Base-by-base conservation (phyloP, 2,888 invertebrate species). In the Zygothrica quintamaculata region DNA sequence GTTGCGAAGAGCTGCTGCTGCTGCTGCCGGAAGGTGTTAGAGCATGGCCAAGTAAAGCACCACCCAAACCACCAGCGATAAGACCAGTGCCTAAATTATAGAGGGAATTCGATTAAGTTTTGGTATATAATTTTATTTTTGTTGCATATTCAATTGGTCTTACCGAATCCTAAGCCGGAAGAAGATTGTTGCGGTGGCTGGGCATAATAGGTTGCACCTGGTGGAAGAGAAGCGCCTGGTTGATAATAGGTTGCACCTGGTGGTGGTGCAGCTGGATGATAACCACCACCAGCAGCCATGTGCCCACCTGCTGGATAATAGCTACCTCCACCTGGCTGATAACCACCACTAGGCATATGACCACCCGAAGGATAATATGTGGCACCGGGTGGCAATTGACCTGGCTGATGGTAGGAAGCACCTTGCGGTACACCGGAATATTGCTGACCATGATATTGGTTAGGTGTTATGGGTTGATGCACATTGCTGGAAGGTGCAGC, bases 61-160 rank as follows among this genome's bases (percentile, higher is more conserved):
- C 90, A 15, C 90, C 91, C 44, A 90, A 15, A n/a, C 89, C 89
- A 36, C 90, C 90, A 46, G 88, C 90, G 29, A 88, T 58, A 29
- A 90, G 70, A 37, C 91, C 91, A 53, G 90, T 88, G 46, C 91
- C 90, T 90, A 11, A n/a, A n/a, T n/a, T n/a, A n/a, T n/a, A n/a
- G n/a, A n/a, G n/a, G n/a, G n/a, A n/a, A n/a, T 8, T 31, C 5
- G n/a, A 25, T 39, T 22, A 37, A 13, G 33, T n/a, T n/a, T n/a
- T n/a, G n/a, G n/a, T n/a, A n/a, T n/a, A n/a, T n/a, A n/a, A n/a
- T n/a, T n/a, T n/a, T n/a, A 39, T 22, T 29, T 5, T 33, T 34
- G 33, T 9, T n/a, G 5, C 11, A 33, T 11, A 5, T 9, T 8
- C 22, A 25, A 3, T 7, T 9, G 9, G 5, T 65, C 86, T 82